Percentiles rank a stretch among this genome's conserved stretches.
Conservation (phyloP, 2,797 vertebrate species). For the Oophaga sylvatica region DNA sequence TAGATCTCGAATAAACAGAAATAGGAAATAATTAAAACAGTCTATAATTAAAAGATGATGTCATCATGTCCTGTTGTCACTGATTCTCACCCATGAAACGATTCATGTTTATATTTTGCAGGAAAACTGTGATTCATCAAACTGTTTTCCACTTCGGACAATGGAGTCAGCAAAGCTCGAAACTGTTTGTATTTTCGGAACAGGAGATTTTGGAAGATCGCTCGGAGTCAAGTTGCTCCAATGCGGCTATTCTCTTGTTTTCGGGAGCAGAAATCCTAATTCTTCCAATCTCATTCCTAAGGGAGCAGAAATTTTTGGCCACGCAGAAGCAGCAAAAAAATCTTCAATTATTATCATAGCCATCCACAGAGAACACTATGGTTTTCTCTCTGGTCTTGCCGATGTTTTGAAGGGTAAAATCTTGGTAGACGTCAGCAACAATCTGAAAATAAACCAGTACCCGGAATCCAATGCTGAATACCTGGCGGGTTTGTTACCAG, state of each 20-base stretch:
- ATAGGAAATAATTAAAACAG: too few relatives aligned
- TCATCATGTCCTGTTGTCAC: neutral
- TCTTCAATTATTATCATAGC: constrained; percentile 81
- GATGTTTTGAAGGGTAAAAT: constrained; percentile 82
- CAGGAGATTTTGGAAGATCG: constrained; percentile 88
- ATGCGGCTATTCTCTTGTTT: constrained; percentile 84
- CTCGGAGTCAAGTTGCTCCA: constrained; percentile 86
- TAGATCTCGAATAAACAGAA: too few relatives aligned
- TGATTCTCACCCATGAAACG: neutral
- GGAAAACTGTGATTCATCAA: constrained; percentile 73
- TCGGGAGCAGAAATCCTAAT: constrained; percentile 79
- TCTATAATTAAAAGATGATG: too few relatives aligned
- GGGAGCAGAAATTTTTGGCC: constrained; percentile 77
- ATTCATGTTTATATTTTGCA: constrained; percentile 50
- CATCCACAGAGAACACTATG: constrained; percentile 85
- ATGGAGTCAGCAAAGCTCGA: constrained; percentile 68
- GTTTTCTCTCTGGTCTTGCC: constrained; percentile 75
- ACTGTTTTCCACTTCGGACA: constrained; percentile 67
- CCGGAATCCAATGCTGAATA: constrained; percentile 85
- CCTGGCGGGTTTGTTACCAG: constrained; percentile 81
- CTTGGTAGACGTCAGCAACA: constrained; percentile 95
- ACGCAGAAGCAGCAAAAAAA: constrained; percentile 78
- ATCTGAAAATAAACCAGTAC: constrained; percentile 84
- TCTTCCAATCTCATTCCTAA: constrained; percentile 78
- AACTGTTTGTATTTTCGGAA: constrained; percentile 87